phyloP scores from a whole-genome alignment of 1,140 invertebrate genomes.

The Temnothorax curvispinosus region DNA sequence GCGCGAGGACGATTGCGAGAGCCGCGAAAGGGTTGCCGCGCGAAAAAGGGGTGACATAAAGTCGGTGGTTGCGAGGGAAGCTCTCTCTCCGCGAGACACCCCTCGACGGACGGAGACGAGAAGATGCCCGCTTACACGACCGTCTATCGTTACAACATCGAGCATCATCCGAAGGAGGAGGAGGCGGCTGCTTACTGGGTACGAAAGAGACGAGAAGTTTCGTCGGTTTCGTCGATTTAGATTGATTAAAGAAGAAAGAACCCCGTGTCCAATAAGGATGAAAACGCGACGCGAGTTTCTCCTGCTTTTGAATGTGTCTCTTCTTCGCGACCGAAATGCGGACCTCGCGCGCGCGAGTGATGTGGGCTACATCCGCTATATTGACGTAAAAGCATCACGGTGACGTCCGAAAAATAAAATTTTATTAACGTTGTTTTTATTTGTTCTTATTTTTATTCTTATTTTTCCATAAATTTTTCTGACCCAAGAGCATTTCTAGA shows the following conservation, averaged over 20 bases:
- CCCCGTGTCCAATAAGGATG: neutral
- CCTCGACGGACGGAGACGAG: conserved; percentile 27
- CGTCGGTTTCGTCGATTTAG: neutral
- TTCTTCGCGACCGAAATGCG: conserved; percentile 22
- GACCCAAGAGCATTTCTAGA: neutral
- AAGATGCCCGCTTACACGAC: conserved; percentile 82
- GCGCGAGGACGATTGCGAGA: conserved; percentile 27
- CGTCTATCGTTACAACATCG: conserved; percentile 79
- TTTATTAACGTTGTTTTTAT: neutral
- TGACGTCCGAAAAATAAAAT: neutral
- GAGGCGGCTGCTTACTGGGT: conserved; percentile 84
- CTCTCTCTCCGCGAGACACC: conserved; percentile 11
- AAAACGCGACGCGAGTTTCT: neutral
- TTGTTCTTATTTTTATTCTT: neutral
- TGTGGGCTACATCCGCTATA: neutral
- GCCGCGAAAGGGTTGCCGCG: conserved; percentile 29
- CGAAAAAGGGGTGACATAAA: conserved; percentile 43
- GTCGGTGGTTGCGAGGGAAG: conserved; percentile 4
- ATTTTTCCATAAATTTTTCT: neutral
- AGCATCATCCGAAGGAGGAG: conserved; percentile 80
- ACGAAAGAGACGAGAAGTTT: conserved; percentile 61
- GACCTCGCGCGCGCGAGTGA: neutral
- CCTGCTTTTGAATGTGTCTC: conserved; percentile 23
- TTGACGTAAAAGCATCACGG: neutral
- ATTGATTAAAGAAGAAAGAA: neutral